Percentiles rank a stretch among this genome's conserved stretches.
These are phyloP conservation scores for Smutsia temminckii DNA, from an alignment of 2,797 vertebrate genomes.

Conservation along the genomic window DNA sequence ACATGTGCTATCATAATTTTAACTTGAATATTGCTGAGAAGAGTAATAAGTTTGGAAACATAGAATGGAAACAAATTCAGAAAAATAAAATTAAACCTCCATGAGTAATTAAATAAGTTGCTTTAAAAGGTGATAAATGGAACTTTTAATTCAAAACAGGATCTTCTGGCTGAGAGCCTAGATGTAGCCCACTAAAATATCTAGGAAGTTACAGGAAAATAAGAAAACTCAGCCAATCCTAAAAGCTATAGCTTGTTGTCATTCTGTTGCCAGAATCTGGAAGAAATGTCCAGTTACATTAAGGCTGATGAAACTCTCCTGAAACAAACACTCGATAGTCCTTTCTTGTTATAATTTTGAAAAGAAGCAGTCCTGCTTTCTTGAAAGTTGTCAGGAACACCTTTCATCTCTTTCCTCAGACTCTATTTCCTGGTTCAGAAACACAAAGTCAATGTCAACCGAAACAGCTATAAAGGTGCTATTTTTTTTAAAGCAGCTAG, in stretches of 20 bases:
- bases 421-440: slow-evolving; percentile 67
- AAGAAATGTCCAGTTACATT: slow-evolving; percentile 26
- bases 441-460: slow-evolving; percentile 63
- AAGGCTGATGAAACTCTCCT: slow-evolving; percentile 44
- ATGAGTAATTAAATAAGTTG: background rate
- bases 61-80: background rate
- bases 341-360: slow-evolving; percentile 68
- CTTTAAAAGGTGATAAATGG: slow-evolving; percentile 13
- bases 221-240: background rate
- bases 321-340: slow-evolving; percentile 48
- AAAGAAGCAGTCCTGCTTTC: slow-evolving; percentile 53
- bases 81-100: background rate
- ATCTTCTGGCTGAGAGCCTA: background rate
- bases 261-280: slow-evolving; percentile 22
- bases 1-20: background rate
- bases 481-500: slow-evolving; percentile 6
- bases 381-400: slow-evolving; percentile 59
- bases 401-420: slow-evolving; percentile 70
- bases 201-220: background rate
- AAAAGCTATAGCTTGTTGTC: slow-evolving; percentile 34
- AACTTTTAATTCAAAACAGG: slow-evolving; percentile 13
- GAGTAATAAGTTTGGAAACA: background rate
- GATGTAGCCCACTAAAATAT: background rate
- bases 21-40: slow-evolving; percentile 4
- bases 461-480: slow-evolving; percentile 59